Evolutionary conservation across 2,888 invertebrate genomes (phyloP).

Genomic region (Drosophila greeni): DNA sequence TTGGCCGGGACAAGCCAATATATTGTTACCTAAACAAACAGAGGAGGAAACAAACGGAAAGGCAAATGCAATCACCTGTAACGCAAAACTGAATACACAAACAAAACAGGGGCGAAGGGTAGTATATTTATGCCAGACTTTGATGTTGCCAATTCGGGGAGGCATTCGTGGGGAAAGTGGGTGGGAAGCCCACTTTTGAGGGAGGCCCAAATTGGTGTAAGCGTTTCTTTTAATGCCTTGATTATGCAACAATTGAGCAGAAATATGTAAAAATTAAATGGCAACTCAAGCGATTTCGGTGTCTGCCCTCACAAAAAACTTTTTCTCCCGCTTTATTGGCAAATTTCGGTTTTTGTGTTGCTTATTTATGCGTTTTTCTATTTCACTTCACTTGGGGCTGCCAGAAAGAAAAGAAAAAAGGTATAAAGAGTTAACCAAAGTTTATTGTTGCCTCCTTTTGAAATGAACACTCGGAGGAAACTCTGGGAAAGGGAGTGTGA

Average conservation of each 20-base stretch:
- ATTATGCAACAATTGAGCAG: constrained; percentile 50
- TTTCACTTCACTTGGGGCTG: constrained; percentile 32
- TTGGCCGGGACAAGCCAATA: constrained; percentile 41
- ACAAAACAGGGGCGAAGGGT: constrained; percentile 53
- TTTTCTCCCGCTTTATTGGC: constrained; percentile 54
- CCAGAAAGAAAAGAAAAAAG: constrained; percentile 22
- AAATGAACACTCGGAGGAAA: constrained; percentile 31
- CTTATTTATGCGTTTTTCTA: constrained; percentile 58
- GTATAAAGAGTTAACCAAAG: constrained; percentile 45
- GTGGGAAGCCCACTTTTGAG: not conserved
- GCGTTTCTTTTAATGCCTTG: constrained; percentile 60
- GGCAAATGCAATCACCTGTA: constrained; percentile 72
- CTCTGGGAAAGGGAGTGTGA: constrained; percentile 38
- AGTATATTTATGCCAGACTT: constrained; percentile 60
- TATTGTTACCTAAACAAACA: constrained; percentile 66
- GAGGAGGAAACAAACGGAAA: constrained; percentile 29
- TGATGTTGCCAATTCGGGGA: constrained; percentile 64
- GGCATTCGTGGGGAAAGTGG: constrained; percentile 18
- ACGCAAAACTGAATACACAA: constrained; percentile 65
- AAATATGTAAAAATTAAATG: constrained; percentile 52
- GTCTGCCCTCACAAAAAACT: constrained; percentile 34
- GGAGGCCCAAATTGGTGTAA: constrained; percentile 40
- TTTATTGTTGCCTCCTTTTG: constrained; percentile 49
- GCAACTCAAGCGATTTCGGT: constrained; percentile 54
- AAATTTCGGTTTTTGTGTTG: constrained; percentile 57